Base-by-base conservation (phyloP, 2,888 invertebrate genomes). In the Eudemis profundana region DNA sequence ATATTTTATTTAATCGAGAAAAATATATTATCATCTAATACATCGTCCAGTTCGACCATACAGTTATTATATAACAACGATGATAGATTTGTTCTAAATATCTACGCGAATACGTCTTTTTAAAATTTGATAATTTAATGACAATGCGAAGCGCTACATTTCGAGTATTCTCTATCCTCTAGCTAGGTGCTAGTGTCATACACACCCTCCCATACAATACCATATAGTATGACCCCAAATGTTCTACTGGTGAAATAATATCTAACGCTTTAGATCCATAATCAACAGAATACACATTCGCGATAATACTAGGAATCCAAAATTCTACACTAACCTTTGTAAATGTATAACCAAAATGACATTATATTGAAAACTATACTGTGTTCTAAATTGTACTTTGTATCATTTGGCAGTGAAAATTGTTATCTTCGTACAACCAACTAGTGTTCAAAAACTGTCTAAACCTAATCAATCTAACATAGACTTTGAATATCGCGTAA, bases 391-490 rank as follows among this genome's bases (percentile, higher is more conserved):
- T 87, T 89, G 85, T 89, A 88, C 86, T 87, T 83, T 81, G 75
- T 80, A 82, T 83, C 76, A 76, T 86, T 83, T 90, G 90, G 90
- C 90, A 91, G 89, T 90, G 87, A 78, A 74, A 79, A 79, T 72
- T 76, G 72, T 78, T 74, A 74, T 73, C 71, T 75, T 75, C 72
- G n/a, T 53, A 72, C 69, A 70, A 75, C 73, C 72, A 77, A 70
- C 72, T 70, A 69, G 72, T 73, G 69, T 74, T 69, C 71, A 72
- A 74, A 67, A 70, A 79, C 78, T 79, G 76, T 78, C 78, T 73
- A 71, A 71, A 74, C 67, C 78, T 74, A 78, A 69, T 71, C 66
- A 70, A 72, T 68, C 72, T 75, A 75, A 68, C 65, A 73, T 79
- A 83, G 81, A 85, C 78, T 82, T 77, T 78, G 72, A 78, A 78